phyloP scores from a whole-genome alignment of 2,113 vertebrate species.

The Trinectes maculatus region DNA sequence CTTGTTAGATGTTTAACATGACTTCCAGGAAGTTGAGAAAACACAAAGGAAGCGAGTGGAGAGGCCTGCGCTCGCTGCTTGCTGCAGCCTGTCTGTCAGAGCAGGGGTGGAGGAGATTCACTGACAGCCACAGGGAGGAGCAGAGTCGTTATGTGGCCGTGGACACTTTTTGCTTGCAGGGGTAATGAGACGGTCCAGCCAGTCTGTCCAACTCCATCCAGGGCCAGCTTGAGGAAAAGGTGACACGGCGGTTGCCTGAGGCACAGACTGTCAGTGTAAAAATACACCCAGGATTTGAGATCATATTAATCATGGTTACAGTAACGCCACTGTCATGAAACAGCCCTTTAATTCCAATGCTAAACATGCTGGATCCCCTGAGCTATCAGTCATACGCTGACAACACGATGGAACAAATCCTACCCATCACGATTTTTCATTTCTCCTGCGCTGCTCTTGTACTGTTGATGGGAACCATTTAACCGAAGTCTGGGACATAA shows the following conservation, averaged over 20 bases:
- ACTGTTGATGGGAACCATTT: background rate
- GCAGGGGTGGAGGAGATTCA: constrained; percentile 37
- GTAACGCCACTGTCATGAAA: background rate
- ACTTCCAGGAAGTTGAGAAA: background rate
- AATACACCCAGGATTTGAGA: background rate
- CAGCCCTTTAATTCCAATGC: background rate
- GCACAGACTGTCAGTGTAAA: background rate
- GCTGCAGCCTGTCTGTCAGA: constrained; percentile 41
- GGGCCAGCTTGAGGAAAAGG: background rate
- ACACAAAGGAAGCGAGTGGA: constrained; percentile 15
- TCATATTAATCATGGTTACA: background rate
- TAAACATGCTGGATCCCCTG: background rate
- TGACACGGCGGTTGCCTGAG: background rate
- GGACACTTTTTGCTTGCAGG: constrained; percentile 38
- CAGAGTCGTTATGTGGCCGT: constrained; percentile 44
- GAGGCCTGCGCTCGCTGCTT: constrained; percentile 13
- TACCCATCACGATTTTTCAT: background rate
- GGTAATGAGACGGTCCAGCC: constrained; percentile 67
- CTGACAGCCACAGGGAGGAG: constrained; percentile 52
- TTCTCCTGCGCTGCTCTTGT: background rate
- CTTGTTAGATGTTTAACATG: constrained; percentile 32
- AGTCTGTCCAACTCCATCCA: constrained; percentile 39
- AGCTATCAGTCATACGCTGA: background rate
- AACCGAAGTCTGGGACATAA: background rate
- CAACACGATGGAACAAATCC: no score